phyloP scores from a whole-genome alignment of 1,140 invertebrate genomes.

The Phocides pigmalion region DNA sequence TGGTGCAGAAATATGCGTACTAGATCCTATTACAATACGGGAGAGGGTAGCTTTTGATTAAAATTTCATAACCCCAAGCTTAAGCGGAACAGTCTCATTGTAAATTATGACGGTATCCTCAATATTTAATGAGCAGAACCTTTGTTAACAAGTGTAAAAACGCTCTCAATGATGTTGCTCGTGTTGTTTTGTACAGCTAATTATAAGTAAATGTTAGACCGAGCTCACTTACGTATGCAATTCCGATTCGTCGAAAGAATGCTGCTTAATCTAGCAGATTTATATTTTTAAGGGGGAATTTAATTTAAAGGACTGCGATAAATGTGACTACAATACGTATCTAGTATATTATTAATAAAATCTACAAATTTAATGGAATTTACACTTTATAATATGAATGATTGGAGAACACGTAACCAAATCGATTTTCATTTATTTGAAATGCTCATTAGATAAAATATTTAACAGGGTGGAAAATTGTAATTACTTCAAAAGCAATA shows the following conservation, averaged over 20 bases:
- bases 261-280: neutral
- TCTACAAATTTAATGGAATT: too few relatives aligned
- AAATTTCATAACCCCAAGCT: conserved; percentile 75
- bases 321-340: too few relatives aligned
- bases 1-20: conserved; percentile 45
- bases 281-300: neutral
- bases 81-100: conserved; percentile 66
- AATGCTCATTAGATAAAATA: too few relatives aligned
- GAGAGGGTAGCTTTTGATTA: conserved; percentile 70
- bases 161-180: conserved; percentile 34
- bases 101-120: conserved; percentile 67
- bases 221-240: neutral
- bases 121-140: conserved; percentile 71
- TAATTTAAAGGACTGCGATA: too few relatives aligned
- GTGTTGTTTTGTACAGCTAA: conserved; percentile 33
- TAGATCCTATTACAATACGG: conserved; percentile 68
- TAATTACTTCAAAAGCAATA: too few relatives aligned
- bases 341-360: too few relatives aligned
- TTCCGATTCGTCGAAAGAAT: neutral
- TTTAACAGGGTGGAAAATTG: too few relatives aligned
- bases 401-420: too few relatives aligned
- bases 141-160: conserved; percentile 62
- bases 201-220: conserved; percentile 16
- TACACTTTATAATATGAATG: too few relatives aligned
- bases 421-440: too few relatives aligned